Evolutionary conservation across 2,888 invertebrate genomes (phyloP).

Genomic region (Cryptus viduatorius): DNA sequence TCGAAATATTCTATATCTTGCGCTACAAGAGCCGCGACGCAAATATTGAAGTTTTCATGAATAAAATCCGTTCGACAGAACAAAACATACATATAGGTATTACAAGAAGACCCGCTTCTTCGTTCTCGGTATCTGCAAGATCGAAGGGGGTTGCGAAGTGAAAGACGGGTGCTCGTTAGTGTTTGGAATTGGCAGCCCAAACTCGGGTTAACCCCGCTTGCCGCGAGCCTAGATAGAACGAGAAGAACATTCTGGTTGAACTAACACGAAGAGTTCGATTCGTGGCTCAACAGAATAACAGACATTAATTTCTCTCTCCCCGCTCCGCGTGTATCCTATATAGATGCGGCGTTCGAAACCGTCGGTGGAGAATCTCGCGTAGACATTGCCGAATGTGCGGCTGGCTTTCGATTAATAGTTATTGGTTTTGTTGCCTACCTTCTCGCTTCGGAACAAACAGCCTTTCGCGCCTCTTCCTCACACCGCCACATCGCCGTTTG

Average conservation of each 20-base stretch:
- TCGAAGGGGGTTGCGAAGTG: conserved; percentile 69
- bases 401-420: conserved; percentile 81
- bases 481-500: conserved; percentile 11
- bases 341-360: conserved; percentile 13
- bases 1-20: no score
- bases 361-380: conserved; percentile 66
- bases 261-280: conserved; percentile 48
- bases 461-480: conserved; percentile 38
- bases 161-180: conserved; percentile 76
- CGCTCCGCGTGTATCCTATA: conserved; percentile 1
- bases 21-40: no score
- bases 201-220: conserved; percentile 26
- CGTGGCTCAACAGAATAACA: conserved; percentile 46
- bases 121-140: conserved; percentile 28
- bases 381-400: conserved; percentile 82
- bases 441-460: conserved; percentile 32
- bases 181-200: conserved; percentile 36
- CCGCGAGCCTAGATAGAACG: conserved; percentile 40
- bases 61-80: background rate
- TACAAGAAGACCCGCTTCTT: background rate
- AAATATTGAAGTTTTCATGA: no score
- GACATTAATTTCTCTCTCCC: conserved; percentile 60
- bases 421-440: conserved; percentile 79
- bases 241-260: conserved; percentile 20
- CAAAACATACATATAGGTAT: background rate